Evolutionary conservation across 2,888 invertebrate species (phyloP).

Genomic region (Lochmaea crataegi): DNA sequence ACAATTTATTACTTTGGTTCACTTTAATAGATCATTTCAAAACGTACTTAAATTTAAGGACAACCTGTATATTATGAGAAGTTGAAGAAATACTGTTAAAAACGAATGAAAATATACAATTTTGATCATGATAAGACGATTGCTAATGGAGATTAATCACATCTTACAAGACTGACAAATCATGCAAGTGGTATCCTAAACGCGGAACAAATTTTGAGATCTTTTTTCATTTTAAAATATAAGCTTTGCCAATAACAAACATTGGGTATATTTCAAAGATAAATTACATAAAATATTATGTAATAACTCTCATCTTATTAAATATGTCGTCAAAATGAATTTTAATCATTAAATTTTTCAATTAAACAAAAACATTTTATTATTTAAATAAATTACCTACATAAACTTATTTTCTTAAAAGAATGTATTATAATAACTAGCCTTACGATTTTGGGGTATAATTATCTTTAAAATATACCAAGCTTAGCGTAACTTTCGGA

Average conservation of each 20-base stretch:
- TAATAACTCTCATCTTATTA: neutral
- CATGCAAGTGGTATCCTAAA: constrained; percentile 24
- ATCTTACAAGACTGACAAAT: constrained; percentile 29
- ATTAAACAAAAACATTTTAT: neutral
- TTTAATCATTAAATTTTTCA: neutral
- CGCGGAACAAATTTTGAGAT: constrained; percentile 20
- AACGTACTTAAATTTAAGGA: constrained; percentile 7
- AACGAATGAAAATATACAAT: constrained; percentile 12
- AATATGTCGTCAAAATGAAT: constrained; percentile 4
- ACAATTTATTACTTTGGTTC: neutral
- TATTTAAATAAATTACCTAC: neutral
- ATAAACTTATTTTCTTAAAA: neutral
- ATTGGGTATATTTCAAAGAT: constrained; percentile 6
- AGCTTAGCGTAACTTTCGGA: neutral
- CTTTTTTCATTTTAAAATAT: neutral
- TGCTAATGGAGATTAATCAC: constrained; percentile 19
- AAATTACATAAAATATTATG: neutral
- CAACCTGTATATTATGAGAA: constrained; percentile 6
- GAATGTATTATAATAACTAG: neutral
- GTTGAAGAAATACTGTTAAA: constrained; percentile 26
- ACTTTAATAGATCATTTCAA: constrained; percentile 14
- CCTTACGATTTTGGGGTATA: neutral
- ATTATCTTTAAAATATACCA: constrained; percentile 8
- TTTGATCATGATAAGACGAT: constrained; percentile 12
- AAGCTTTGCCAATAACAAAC: constrained; percentile 17